A percentile compares a stretch with the other conserved stretches of the same genome.
phyloP scores from a whole-genome alignment of 2,888 invertebrate genomes.

The Heliconius ethilla region DNA sequence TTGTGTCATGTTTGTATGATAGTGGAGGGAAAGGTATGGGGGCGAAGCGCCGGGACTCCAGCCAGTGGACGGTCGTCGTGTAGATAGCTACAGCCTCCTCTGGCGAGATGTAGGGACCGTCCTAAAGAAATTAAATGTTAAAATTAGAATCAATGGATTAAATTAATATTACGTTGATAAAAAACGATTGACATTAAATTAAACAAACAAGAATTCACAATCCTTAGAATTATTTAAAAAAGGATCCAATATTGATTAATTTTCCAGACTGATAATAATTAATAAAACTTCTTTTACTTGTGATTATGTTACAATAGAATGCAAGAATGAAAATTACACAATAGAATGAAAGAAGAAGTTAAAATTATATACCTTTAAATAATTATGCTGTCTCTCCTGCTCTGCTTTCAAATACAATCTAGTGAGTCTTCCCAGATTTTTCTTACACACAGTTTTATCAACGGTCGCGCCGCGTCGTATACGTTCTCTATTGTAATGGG shows the following conservation, averaged over 20 bases:
- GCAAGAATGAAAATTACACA: too few species aligned
- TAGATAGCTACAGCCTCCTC: slow-evolving; percentile 99
- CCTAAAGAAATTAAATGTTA: slow-evolving; percentile 71
- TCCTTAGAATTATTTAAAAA: too few species aligned
- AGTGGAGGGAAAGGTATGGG: slow-evolving; percentile 99
- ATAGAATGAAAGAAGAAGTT: too few species aligned
- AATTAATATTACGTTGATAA: neutral
- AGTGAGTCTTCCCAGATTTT: slow-evolving; percentile 98
- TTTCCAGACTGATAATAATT: too few species aligned
- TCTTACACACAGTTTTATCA: slow-evolving; percentile 99
- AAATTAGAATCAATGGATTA: neutral
- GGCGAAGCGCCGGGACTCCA: slow-evolving; percentile 98
- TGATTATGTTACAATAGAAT: too few species aligned
- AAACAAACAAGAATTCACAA: too few species aligned
- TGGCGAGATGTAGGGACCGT: slow-evolving; percentile 99
- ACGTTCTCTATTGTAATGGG: slow-evolving; percentile 99
- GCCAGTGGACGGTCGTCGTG: slow-evolving; percentile 99
- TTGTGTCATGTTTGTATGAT: slow-evolving; percentile 99
- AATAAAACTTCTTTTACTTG: too few species aligned
- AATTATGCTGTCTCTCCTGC: slow-evolving; percentile 99
- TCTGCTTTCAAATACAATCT: slow-evolving; percentile 98
- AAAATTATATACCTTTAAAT: slow-evolving; percentile 88
- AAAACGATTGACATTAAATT: neutral
- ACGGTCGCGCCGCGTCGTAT: slow-evolving; percentile 99
- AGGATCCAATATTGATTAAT: too few species aligned